phyloP scores from a whole-genome alignment of 2,888 invertebrate genomes.

The Tenodera sinensis region DNA sequence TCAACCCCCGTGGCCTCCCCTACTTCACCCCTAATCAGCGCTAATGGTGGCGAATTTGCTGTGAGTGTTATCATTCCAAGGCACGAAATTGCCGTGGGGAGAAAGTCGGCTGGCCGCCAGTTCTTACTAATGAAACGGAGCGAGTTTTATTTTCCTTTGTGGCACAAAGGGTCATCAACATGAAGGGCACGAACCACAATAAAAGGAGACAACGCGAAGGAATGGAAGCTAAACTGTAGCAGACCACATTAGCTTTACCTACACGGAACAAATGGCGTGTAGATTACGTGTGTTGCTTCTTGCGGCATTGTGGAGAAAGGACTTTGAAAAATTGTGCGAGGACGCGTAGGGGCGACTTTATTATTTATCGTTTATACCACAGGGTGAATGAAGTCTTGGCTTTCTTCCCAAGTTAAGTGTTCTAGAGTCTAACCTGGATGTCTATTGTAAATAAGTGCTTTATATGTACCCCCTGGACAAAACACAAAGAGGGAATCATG shows the following conservation, averaged over 20 bases:
- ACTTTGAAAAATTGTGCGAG: neutral
- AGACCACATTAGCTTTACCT: neutral
- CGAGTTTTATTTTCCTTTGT: neutral
- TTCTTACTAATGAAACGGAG: neutral
- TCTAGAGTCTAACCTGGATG: too few relatives aligned
- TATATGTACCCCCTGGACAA: too few relatives aligned
- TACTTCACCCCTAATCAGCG: neutral
- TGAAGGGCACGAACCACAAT: neutral
- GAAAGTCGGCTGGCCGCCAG: neutral
- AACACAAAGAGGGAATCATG: too few relatives aligned
- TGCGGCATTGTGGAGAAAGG: neutral
- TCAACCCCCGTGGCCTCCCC: neutral
- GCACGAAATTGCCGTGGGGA: neutral
- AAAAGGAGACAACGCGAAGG: neutral
- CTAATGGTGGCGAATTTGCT: neutral
- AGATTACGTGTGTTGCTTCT: neutral
- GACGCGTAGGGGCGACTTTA: too few relatives aligned
- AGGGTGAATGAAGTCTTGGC: too few relatives aligned
- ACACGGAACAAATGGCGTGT: neutral
- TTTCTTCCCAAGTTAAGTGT: too few relatives aligned
- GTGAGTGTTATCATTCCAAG: neutral
- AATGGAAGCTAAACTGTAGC: neutral
- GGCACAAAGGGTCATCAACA: neutral
- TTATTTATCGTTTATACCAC: too few relatives aligned
- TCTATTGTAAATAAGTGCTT: too few relatives aligned